Conservation (phyloP, 2,797 vertebrate species). For the Cephalopachus bancanus region DNA sequence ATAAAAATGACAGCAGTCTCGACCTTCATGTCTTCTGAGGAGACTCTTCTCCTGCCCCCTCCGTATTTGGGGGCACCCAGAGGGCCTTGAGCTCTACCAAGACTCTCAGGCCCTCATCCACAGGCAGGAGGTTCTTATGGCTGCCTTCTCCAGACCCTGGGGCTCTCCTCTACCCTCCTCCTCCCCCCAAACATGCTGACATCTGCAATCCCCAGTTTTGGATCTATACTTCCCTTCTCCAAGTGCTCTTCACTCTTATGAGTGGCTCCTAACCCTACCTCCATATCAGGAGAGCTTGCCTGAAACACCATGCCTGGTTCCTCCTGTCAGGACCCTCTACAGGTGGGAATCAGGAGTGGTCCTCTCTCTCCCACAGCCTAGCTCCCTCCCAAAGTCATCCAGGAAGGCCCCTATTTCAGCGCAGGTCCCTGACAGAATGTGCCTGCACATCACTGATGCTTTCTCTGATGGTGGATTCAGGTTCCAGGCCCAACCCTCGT, state of each 20-base stretch:
- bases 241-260: background rate
- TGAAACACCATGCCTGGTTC: rapidly evolving
- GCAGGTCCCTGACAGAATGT: rapidly evolving
- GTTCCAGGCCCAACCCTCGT: background rate
- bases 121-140: rapidly evolving
- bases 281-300: background rate
- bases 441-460: no score
- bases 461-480: background rate
- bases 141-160: rapidly evolving
- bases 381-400: background rate
- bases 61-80: background rate
- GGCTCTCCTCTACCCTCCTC: no score
- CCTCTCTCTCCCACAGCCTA: background rate
- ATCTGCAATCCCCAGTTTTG: rapidly evolving
- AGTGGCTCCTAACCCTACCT: background rate
- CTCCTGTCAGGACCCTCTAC: background rate
- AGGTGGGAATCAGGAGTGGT: background rate
- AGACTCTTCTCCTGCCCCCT: background rate
- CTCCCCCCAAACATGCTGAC: background rate
- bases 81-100: background rate
- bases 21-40: background rate
- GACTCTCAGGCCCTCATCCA: no score
- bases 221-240: no score
- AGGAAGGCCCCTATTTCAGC: background rate
- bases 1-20: background rate